Evolutionary conservation across 1,140 invertebrate genomes (phyloP).

Genomic region (Zaprionus africanus): DNA sequence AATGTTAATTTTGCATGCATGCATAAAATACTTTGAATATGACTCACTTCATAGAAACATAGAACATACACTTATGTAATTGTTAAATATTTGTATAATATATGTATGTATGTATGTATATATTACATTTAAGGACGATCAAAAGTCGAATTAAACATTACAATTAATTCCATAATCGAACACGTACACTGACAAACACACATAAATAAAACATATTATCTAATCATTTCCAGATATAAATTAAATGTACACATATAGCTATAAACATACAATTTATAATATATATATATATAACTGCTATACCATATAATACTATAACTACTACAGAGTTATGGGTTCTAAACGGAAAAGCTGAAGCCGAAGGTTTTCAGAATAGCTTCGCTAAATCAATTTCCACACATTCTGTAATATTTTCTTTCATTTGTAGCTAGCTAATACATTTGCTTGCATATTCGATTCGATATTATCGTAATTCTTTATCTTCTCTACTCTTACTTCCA

Average conservation of each 20-base stretch:
- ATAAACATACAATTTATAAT: slow-evolving; percentile 8
- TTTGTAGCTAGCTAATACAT: slow-evolving; percentile 68
- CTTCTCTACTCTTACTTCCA: slow-evolving; percentile 9
- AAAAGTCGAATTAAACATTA: slow-evolving; percentile 58
- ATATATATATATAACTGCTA: slow-evolving; percentile 50
- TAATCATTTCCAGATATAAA: slow-evolving; percentile 44
- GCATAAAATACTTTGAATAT: slow-evolving; percentile 69
- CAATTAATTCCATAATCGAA: slow-evolving; percentile 51
- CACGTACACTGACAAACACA: slow-evolving; percentile 54
- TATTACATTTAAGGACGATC: slow-evolving; percentile 67
- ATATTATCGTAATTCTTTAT: slow-evolving; percentile 28
- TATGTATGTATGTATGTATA: slow-evolving; percentile 33
- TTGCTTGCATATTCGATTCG: slow-evolving; percentile 53
- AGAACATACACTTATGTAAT: slow-evolving; percentile 40
- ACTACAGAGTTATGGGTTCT: slow-evolving; percentile 69
- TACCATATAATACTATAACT: slow-evolving; percentile 78
- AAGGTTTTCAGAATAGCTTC: slow-evolving; percentile 8
- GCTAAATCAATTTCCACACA: slow-evolving; percentile 11
- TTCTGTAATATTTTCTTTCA: slow-evolving; percentile 17
- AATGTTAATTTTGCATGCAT: slow-evolving; percentile 59
- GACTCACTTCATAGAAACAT: slow-evolving; percentile 50
- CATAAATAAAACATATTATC: slow-evolving; percentile 50
- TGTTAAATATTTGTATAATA: slow-evolving; percentile 24
- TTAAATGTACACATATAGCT: slow-evolving; percentile 44
- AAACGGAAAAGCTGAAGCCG: slow-evolving; percentile 48